Percentiles rank a stretch among this genome's conserved stretches.
phyloP scores from a whole-genome alignment of 2,797 vertebrate genomes.

The Crenichthys baileyi region DNA sequence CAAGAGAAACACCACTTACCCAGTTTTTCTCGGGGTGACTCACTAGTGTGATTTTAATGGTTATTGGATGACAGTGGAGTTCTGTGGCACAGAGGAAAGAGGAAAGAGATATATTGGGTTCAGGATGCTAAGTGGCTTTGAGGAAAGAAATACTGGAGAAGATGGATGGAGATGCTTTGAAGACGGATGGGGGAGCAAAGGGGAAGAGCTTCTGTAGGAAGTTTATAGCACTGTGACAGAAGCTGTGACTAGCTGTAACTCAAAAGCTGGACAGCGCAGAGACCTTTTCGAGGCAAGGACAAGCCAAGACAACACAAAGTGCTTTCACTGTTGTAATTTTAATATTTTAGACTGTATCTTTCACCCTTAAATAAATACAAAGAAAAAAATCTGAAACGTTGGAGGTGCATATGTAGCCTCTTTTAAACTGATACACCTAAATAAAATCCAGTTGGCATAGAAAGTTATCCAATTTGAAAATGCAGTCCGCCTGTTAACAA shows the following conservation, averaged over 20 bases:
- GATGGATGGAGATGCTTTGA: background rate
- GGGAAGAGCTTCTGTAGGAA: background rate
- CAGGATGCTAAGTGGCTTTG: background rate
- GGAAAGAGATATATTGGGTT: background rate
- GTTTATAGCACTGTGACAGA: constrained; percentile 34
- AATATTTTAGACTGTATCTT: background rate
- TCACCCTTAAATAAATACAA: background rate
- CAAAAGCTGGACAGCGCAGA: constrained; percentile 11
- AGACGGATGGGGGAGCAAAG: constrained; percentile 5
- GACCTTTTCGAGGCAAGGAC: constrained; percentile 35
- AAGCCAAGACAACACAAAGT: constrained; percentile 12
- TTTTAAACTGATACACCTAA: too few species aligned
- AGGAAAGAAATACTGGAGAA: background rate
- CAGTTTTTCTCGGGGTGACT: background rate
- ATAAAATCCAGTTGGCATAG: too few species aligned
- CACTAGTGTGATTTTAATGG: constrained; percentile 11
- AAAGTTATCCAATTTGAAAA: too few species aligned
- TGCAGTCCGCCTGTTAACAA: too few species aligned
- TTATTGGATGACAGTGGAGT: constrained; percentile 4
- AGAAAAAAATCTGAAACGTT: background rate
- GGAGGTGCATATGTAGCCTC: too few species aligned
- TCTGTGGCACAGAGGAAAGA: background rate
- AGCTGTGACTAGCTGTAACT: constrained; percentile 29
- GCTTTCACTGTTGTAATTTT: background rate
- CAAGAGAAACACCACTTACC: background rate